Percentiles rank a stretch among this genome's conserved stretches.
Evolutionary conservation across 2,888 invertebrate species (phyloP).

Genomic region (Scaptodrosophila latifasciaeformis): DNA sequence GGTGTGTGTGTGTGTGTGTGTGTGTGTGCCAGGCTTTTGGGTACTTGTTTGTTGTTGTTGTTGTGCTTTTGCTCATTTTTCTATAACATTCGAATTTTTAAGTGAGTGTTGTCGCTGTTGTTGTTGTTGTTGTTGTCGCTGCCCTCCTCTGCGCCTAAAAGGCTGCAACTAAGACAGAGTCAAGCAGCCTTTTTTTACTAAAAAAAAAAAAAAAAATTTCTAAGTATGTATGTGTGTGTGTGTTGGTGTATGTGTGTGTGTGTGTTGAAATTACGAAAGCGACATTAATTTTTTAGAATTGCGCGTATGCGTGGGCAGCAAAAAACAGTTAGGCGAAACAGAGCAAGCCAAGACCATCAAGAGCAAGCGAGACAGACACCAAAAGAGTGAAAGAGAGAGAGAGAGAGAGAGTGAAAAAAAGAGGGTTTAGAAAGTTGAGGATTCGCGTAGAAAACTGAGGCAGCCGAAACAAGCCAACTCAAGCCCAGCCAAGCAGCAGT

Average conservation of each 20-base stretch:
- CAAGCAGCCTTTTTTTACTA: too few relatives aligned
- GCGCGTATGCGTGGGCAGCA: constrained; percentile 55
- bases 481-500: not conserved
- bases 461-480: not conserved
- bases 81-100: constrained; percentile 64
- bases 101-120: constrained; percentile 50
- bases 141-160: too few relatives aligned
- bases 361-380: too few relatives aligned
- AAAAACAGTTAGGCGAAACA: too few relatives aligned
- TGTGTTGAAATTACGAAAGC: constrained; percentile 65
- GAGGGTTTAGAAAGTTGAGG: too few relatives aligned
- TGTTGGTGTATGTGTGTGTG: constrained; percentile 18
- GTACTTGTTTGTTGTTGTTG: constrained; percentile 16
- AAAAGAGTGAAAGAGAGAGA: too few relatives aligned
- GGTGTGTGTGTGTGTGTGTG: not conserved
- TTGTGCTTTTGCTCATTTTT: constrained; percentile 67
- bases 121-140: constrained; percentile 7
- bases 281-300: constrained; percentile 71
- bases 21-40: constrained; percentile 12
- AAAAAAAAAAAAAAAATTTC: too few relatives aligned
- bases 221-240: constrained; percentile 6
- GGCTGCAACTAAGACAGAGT: too few relatives aligned
- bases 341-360: too few relatives aligned
- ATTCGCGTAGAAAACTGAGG: too few relatives aligned
- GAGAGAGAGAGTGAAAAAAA: too few relatives aligned